A percentile compares a stretch with the other conserved stretches of the same genome.
phyloP scores from a whole-genome alignment of 2,888 invertebrate species.

The Gymnosoma rotundatum region DNA sequence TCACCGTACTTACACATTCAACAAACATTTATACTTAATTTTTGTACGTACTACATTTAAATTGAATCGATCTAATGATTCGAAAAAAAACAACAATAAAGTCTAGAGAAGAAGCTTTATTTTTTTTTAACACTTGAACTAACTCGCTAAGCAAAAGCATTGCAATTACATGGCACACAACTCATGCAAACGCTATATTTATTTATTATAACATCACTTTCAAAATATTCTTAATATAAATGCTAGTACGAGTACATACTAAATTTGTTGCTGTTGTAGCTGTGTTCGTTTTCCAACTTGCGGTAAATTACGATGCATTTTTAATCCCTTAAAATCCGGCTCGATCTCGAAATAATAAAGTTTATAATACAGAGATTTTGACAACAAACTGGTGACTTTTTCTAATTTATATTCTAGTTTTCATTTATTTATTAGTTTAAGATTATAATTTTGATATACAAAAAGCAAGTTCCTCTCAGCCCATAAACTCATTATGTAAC shows the following conservation, averaged over 20 bases:
- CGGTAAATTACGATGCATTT: not conserved
- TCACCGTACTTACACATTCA: conserved; percentile 12
- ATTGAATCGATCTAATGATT: conserved; percentile 28
- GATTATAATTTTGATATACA: too few relatives aligned
- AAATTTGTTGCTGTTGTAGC: conserved; percentile 7
- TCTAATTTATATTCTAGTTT: too few relatives aligned
- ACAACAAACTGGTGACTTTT: too few relatives aligned
- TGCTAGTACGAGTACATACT: not conserved
- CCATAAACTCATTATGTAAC: too few relatives aligned
- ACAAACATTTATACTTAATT: conserved; percentile 12
- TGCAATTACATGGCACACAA: conserved; percentile 27
- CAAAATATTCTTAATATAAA: conserved; percentile 20
- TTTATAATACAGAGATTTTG: too few relatives aligned
- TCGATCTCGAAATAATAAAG: too few relatives aligned
- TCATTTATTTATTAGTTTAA: too few relatives aligned
- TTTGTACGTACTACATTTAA: not conserved
- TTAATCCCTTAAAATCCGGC: not conserved
- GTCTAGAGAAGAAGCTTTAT: conserved; percentile 28
- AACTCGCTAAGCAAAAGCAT: conserved; percentile 32
- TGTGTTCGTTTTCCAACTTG: not conserved
- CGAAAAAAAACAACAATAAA: conserved; percentile 35
- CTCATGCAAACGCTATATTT: not conserved
- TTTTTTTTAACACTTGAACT: conserved; percentile 35
- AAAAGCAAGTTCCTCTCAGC: too few relatives aligned
- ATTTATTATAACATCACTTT: conserved; percentile 14